phyloP scores from a whole-genome alignment of 1,140 invertebrate genomes.

The Tenebrio molitor region DNA sequence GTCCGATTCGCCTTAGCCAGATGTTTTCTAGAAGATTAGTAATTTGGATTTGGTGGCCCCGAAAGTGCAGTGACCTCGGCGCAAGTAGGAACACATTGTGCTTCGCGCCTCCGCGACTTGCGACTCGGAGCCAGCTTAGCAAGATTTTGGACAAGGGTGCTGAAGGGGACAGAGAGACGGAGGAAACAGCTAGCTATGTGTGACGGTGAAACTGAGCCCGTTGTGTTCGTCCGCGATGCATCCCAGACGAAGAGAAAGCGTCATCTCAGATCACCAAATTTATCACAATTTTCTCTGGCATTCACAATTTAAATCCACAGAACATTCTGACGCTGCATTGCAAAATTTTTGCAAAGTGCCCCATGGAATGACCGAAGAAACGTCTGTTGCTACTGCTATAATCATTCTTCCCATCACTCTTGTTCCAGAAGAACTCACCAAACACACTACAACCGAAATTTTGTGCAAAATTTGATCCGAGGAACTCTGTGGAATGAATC shows the following conservation, averaged over 20 bases:
- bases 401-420: too few species aligned
- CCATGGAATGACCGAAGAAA: too few species aligned
- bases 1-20: slow-evolving; percentile 23
- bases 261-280: not conserved
- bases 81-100: slow-evolving; percentile 64
- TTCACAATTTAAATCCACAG: too few species aligned
- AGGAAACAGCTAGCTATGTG: slow-evolving; percentile 34
- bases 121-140: slow-evolving; percentile 49
- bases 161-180: slow-evolving; percentile 30
- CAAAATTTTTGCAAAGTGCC: slow-evolving; percentile 11
- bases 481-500: too few species aligned
- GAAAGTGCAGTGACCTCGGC: slow-evolving; percentile 64
- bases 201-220: slow-evolving; percentile 28
- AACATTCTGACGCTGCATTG: too few species aligned
- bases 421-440: too few species aligned
- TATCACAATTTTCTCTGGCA: too few species aligned
- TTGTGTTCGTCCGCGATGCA: slow-evolving; percentile 15
- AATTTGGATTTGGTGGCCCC: slow-evolving; percentile 61
- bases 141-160: slow-evolving; percentile 41
- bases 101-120: slow-evolving; percentile 58
- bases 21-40: slow-evolving; percentile 59
- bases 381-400: too few species aligned
- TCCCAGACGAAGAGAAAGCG: slow-evolving; percentile 19
- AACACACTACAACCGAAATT: too few species aligned
- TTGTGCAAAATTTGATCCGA: too few species aligned